Base-by-base conservation (phyloP, 1,140 invertebrate genomes). In the Trissolcus basalis region DNA sequence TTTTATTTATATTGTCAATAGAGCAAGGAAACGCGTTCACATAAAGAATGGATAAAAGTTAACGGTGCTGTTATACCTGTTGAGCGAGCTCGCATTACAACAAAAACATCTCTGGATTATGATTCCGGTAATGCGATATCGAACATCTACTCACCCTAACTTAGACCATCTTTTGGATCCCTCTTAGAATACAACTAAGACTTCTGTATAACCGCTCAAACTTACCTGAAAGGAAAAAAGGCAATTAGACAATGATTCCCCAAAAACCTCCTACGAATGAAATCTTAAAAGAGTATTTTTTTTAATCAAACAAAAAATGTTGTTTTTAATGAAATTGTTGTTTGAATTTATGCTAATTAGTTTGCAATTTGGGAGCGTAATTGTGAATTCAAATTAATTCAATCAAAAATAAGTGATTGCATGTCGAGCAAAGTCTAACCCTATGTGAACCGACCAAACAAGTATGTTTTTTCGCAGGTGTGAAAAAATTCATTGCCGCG, bases 161-260 rank as follows among this genome's bases (percentile, higher is more conserved):
- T 11, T 19, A 19, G 39, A 7, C 36, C 19, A 50, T 33, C 58
- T 3, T 15, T 33, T 35, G 15, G 19, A 27, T 45, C 50, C 19
- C 9, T n/a, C 3, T 33, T n/a, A 13, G 12, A 3, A 44, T 13
- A 44, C 27, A 58, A 68, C 14, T 27, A 32, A 27, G 12, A 13
- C 11, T 44, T 12, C 13, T 19, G 19, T 27, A 27, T 27, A 27
- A 6, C 6, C 19, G 19, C 1, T 54, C 14, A 11, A 56, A 48
- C 77, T 79, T 56, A 79, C 77, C 77, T 79, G 55, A 53, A 79
- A 60, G 49, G 49, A 68, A 72, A 51, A 67, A 61, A 58, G 65
- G 39, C 45, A 41, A 16, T 41, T 10, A 56, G 27, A 61, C 65
- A 61, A n/a, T 44, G n/a, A n/a, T 44, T 11, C 43, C 13, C 2